Percentiles rank a stretch among this genome's conserved stretches.
Conservation (phyloP, 2,797 vertebrate species). For the Phataginus tetradactyla region DNA sequence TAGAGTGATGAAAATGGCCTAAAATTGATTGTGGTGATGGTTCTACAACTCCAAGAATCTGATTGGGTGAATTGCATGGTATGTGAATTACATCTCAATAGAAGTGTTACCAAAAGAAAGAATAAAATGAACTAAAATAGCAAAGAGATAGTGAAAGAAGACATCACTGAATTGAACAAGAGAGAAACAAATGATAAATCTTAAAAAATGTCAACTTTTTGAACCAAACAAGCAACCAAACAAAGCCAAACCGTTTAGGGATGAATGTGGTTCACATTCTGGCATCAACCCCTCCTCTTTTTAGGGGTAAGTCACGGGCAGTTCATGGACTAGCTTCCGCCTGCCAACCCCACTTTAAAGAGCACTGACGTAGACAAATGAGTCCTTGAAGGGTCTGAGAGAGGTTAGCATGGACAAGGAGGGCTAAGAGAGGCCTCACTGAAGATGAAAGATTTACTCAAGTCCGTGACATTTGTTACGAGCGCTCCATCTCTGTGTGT, state of each 20-base stretch:
- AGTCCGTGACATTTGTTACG: background rate
- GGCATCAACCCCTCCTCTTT: background rate
- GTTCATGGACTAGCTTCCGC: background rate
- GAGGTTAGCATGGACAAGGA: accelerated
- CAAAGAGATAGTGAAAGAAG: background rate
- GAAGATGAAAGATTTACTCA: background rate
- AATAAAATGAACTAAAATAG: background rate
- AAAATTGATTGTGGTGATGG: background rate
- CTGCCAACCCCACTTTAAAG: background rate
- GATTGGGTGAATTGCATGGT: background rate
- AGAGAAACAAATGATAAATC: background rate
- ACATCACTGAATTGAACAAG: background rate
- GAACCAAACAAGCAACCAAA: background rate
- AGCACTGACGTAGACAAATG: background rate
- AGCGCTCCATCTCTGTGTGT: background rate
- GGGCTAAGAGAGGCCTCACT: accelerated
- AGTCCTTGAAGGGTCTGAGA: too few species aligned
- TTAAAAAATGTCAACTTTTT: background rate
- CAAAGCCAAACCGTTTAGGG: background rate
- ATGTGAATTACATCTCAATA: background rate
- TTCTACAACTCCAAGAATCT: background rate
- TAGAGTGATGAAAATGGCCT: background rate
- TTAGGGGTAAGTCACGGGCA: too few species aligned
- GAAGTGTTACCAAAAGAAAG: background rate
- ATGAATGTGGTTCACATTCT: background rate